Percentiles rank a stretch among this genome's conserved stretches.
Evolutionary conservation across 2,113 vertebrate species (phyloP).

Genomic region (Semnornis frantzii): DNA sequence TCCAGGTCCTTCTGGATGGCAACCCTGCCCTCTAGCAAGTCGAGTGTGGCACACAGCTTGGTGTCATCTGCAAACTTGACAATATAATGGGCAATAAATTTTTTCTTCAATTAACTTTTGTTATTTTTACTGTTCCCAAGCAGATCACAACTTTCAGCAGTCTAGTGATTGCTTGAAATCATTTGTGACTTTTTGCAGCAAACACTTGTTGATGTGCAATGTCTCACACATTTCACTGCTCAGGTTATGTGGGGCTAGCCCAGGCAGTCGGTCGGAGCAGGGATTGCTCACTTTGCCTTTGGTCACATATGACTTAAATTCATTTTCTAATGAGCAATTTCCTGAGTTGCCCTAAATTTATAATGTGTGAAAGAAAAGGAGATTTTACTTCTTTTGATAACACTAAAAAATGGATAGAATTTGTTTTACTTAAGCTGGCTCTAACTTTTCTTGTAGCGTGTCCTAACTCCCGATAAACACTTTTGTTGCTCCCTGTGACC

Average conservation of each 20-base stretch:
- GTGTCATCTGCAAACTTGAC: no score
- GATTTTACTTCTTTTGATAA: constrained; percentile 28
- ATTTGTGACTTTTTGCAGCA: not conserved
- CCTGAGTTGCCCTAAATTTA: constrained; percentile 39
- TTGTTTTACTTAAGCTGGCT: constrained; percentile 6
- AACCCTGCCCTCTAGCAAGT: no score
- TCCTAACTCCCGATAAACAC: not conserved
- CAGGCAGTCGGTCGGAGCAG: not conserved
- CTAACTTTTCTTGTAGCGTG: not conserved
- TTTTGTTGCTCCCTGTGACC: not conserved
- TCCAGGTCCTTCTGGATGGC: no score
- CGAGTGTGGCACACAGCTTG: no score
- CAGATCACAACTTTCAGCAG: not conserved
- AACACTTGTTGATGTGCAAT: not conserved
- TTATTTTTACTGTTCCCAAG: not conserved
- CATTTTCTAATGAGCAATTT: constrained; percentile 52
- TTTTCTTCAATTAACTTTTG: constrained; percentile 4
- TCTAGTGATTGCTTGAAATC: not conserved
- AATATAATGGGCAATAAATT: not conserved
- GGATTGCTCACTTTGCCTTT: not conserved
- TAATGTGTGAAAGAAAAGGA: constrained; percentile 8
- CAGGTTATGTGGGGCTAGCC: not conserved
- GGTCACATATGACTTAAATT: constrained; percentile 48
- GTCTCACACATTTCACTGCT: not conserved
- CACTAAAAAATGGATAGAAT: not conserved